Evolutionary conservation across 2,888 invertebrate species (phyloP).

Genomic region (Caenorhabditis macrosperma): DNA sequence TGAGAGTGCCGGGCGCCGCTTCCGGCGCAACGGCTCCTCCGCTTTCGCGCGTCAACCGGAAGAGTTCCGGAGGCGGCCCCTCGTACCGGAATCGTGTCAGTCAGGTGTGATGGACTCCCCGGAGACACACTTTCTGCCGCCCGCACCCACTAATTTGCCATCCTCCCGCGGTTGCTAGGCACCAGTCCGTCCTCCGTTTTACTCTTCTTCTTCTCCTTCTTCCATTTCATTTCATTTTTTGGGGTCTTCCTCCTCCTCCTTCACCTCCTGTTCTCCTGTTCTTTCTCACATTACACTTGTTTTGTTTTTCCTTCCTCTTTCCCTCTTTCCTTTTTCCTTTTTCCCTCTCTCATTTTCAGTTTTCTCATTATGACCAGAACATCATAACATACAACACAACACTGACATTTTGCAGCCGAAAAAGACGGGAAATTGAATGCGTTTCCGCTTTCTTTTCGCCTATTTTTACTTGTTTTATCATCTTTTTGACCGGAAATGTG

Average conservation of each 20-base stretch:
- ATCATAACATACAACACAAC: no score
- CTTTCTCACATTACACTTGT: not conserved
- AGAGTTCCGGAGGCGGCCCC: constrained; percentile 28
- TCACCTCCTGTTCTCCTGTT: not conserved
- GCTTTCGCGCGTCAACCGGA: constrained; percentile 13
- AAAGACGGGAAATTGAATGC: no score
- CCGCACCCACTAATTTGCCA: not conserved
- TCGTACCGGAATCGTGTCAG: constrained; percentile 49
- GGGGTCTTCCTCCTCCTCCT: not conserved
- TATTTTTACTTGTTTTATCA: no score
- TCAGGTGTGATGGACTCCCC: constrained; percentile 57
- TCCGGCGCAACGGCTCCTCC: not conserved
- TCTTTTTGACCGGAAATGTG: no score
- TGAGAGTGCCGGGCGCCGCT: constrained; percentile 24
- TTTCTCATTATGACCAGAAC: no score
- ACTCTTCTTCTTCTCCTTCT: not conserved
- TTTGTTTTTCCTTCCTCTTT: not conserved
- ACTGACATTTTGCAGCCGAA: no score
- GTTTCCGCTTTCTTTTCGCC: no score
- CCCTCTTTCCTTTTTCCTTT: no score
- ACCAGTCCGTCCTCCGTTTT: not conserved
- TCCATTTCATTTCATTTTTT: not conserved
- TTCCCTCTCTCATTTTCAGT: no score
- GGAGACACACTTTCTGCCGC: not conserved
- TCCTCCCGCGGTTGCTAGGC: constrained; percentile 20